Evolutionary conservation across 2,113 vertebrate species (phyloP).

Genomic region (Rhinichthys klamathensis): DNA sequence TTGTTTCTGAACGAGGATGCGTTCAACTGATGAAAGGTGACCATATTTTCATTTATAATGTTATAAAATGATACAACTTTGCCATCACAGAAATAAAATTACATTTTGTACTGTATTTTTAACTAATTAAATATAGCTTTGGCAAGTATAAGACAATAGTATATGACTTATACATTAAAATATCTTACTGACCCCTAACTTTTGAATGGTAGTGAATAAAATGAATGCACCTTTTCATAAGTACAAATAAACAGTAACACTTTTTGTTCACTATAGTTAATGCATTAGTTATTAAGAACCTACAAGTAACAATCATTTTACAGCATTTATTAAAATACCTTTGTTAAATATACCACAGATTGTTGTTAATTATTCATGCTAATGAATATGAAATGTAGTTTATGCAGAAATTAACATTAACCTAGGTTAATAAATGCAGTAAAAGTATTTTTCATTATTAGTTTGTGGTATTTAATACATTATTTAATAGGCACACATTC

Average conservation of each 20-base stretch:
- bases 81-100: no score
- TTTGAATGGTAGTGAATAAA: no score
- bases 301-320: no score
- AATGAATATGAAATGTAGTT: not conserved
- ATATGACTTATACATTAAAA: no score
- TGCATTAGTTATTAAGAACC: no score
- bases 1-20: not conserved
- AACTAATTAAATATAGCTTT: no score
- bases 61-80: not conserved
- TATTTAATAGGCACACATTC: not conserved
- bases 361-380: not conserved
- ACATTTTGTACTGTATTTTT: no score
- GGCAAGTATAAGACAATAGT: no score
- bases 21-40: not conserved
- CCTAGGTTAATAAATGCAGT: not conserved
- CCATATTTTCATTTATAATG: not conserved
- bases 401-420: not conserved
- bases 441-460: not conserved
- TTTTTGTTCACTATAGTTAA: not conserved
- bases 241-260: not conserved
- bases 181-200: no score
- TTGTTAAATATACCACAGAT: no score
- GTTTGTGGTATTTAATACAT: not conserved
- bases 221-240: not conserved
- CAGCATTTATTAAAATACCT: no score